These are phyloP conservation scores for Vesta saturnalis DNA, from an alignment of 2,888 invertebrate genomes.

Conservation along the genomic window DNA sequence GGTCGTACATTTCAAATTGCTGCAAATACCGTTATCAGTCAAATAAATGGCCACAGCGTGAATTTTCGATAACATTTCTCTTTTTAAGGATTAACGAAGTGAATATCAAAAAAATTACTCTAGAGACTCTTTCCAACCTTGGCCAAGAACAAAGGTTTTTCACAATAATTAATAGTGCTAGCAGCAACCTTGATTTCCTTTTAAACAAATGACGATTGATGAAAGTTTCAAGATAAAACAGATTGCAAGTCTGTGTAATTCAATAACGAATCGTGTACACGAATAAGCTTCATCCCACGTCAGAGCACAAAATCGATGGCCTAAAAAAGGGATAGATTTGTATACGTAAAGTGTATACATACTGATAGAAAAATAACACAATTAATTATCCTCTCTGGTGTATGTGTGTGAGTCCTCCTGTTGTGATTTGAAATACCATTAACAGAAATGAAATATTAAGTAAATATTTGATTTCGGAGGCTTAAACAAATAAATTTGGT, in stretches of 20 bases:
- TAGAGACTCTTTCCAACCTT: neutral
- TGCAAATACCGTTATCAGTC: neutral
- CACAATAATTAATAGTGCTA: no score
- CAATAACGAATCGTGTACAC: neutral
- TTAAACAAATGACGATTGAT: no score
- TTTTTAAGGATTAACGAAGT: neutral
- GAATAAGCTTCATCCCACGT: no score
- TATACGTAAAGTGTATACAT: neutral
- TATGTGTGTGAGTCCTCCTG: no score
- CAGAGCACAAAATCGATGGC: neutral
- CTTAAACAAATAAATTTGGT: neutral
- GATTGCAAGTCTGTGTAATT: neutral
- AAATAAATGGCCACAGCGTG: neutral
- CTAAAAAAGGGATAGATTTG: conserved; percentile 1
- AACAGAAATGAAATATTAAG: neutral
- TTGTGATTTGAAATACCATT: no score
- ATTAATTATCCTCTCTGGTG: neutral
- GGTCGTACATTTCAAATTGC: neutral
- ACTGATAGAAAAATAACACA: neutral
- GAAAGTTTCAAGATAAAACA: no score
- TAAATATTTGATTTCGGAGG: neutral
- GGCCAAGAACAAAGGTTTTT: neutral
- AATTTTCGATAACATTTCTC: neutral
- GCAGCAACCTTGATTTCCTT: no score
- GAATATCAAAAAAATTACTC: no score